These are phyloP conservation scores for Typhlichthys eigenmanni DNA, from an alignment of 2,797 vertebrate species.

Conservation along the genomic window DNA sequence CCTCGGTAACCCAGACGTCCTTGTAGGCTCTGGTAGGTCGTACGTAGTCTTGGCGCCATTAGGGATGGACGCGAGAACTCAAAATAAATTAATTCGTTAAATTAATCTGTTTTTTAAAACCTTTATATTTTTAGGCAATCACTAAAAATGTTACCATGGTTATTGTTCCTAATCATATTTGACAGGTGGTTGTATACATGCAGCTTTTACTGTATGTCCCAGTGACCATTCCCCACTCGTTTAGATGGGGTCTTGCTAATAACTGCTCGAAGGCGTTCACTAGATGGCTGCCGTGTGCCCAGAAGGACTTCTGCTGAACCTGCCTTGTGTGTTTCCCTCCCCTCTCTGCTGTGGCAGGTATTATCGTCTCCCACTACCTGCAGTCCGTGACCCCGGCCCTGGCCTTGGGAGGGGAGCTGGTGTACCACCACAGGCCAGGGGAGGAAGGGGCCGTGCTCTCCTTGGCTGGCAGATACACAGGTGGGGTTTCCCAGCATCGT, in stretches of 20 bases:
- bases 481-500: conserved; percentile 49
- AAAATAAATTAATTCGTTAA: too few relatives aligned
- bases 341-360: conserved; percentile 66
- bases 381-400: conserved; percentile 86
- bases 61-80: too few relatives aligned
- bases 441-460: conserved; percentile 88
- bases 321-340: neutral
- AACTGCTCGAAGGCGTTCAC: too few relatives aligned
- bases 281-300: too few relatives aligned
- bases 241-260: too few relatives aligned
- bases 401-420: conserved; percentile 88
- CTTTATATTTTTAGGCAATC: too few relatives aligned
- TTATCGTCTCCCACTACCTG: conserved; percentile 86
- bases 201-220: too few relatives aligned
- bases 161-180: too few relatives aligned
- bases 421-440: conserved; percentile 87
- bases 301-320: neutral
- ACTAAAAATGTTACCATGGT: too few relatives aligned
- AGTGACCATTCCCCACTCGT: too few relatives aligned
- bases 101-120: too few relatives aligned
- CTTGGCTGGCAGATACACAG: conserved; percentile 86
- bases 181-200: too few relatives aligned
- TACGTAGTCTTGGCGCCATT: neutral
- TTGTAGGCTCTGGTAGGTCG: conserved; percentile 85
- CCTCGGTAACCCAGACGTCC: conserved; percentile 87